Percentiles rank a stretch among this genome's conserved stretches.
Conservation (phyloP, 2,797 vertebrate species). For the Crenichthys baileyi region DNA sequence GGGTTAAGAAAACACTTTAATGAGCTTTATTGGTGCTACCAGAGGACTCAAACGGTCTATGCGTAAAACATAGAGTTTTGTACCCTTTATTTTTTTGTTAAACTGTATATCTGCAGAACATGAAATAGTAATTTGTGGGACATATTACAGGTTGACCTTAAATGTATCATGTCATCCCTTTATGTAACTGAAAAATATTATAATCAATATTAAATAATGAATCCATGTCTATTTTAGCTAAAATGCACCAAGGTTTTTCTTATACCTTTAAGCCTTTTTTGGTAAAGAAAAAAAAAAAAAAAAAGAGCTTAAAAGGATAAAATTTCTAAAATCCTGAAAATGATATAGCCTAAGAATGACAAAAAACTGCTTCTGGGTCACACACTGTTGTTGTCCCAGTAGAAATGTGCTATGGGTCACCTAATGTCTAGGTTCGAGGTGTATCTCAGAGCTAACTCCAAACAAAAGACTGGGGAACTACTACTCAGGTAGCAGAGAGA, state of each 20-base stretch:
- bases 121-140: neutral
- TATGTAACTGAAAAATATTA: neutral
- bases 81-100: neutral
- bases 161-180: neutral
- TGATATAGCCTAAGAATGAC: slow-evolving; percentile 24
- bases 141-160: neutral
- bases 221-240: neutral
- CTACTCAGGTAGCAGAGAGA: neutral
- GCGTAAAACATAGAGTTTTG: neutral
- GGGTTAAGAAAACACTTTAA: neutral
- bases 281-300: no score
- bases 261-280: neutral
- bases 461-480: slow-evolving; percentile 20
- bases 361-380: slow-evolving; percentile 36
- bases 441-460: slow-evolving; percentile 14
- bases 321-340: slow-evolving; percentile 26
- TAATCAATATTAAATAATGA: neutral
- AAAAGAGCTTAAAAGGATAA: neutral
- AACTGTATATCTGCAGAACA: neutral
- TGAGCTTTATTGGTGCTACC: neutral
- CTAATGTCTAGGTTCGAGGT: slow-evolving; percentile 45
- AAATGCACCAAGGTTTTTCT: neutral
- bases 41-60: no score
- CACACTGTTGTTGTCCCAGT: slow-evolving; percentile 23
- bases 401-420: slow-evolving; percentile 59